Percentiles rank a stretch among this genome's conserved stretches.
Conservation (phyloP, 2,888 invertebrate genomes). For the Laothoe populi region DNA sequence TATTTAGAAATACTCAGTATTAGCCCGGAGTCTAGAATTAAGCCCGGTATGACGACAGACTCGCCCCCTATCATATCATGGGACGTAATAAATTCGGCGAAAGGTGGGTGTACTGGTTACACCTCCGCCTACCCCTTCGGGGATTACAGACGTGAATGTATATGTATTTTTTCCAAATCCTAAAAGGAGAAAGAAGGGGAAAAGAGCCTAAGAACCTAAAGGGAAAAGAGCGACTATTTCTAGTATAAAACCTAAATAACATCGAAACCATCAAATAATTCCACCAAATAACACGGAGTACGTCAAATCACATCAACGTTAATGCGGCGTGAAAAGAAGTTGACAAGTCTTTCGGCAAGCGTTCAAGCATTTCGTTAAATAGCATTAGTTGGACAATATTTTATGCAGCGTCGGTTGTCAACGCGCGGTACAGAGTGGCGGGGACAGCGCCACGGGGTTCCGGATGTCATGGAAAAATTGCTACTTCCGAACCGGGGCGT, state of each 20-base stretch:
- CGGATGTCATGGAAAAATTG: constrained; percentile 80
- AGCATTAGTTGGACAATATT: constrained; percentile 59
- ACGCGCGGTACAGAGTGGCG: constrained; percentile 48
- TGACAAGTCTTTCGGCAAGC: constrained; percentile 52
- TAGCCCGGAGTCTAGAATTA: no score
- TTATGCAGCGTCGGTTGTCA: constrained; percentile 53
- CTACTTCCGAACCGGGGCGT: constrained; percentile 71
- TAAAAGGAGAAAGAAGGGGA: no score
- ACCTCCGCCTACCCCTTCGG: no score
- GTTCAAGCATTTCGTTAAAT: constrained; percentile 57
- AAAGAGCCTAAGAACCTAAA: no score
- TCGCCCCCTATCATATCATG: no score
- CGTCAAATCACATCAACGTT: constrained; percentile 34
- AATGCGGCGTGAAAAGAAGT: constrained; percentile 38
- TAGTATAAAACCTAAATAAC: neutral
- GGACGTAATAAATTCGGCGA: no score
- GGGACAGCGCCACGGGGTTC: constrained; percentile 69
- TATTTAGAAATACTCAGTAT: no score
- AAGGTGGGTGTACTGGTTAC: no score
- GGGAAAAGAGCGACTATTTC: neutral
- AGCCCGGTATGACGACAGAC: no score
- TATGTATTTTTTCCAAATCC: no score
- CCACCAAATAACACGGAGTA: neutral
- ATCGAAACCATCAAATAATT: neutral
- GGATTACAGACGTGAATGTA: no score